phyloP scores from a whole-genome alignment of 2,113 vertebrate species.

The Hydrochoerus hydrochaeris region DNA sequence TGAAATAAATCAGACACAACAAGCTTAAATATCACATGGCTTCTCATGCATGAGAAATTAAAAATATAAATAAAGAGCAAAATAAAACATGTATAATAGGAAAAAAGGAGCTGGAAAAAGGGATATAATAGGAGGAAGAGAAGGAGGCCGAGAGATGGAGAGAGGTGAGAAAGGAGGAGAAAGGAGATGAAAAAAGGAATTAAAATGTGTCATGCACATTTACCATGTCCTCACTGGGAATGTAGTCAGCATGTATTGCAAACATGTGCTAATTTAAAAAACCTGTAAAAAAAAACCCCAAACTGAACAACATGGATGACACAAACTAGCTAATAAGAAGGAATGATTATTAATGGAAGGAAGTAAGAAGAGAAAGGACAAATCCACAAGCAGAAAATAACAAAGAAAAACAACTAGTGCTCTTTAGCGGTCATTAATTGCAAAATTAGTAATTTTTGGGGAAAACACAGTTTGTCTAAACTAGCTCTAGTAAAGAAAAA shows the following conservation, averaged over 20 bases:
- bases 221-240: neutral
- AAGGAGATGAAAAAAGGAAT: neutral
- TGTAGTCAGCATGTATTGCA: neutral
- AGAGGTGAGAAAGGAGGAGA: neutral
- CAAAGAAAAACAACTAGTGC: neutral
- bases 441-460: neutral
- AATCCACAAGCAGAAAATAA: neutral
- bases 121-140: neutral
- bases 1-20: neutral
- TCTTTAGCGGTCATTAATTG: neutral
- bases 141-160: neutral
- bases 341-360: neutral
- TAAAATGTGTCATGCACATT: neutral
- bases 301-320: neutral
- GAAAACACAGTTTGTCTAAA: neutral
- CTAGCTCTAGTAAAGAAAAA: neutral
- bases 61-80: neutral
- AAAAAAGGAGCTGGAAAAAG: neutral
- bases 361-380: neutral
- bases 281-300: neutral
- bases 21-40: neutral
- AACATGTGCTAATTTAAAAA: neutral
- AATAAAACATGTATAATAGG: neutral
- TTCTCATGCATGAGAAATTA: neutral
- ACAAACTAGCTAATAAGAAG: neutral